These are phyloP conservation scores for Bombyx mori DNA, from an alignment of 1,140 invertebrate species.

Conservation along the genomic window ASM3026992v2 NC_085111.1:11826501-11827000, in stretches of 20 bases:
- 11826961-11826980: background rate
- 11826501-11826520: no score
- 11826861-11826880: slow-evolving; percentile 46
- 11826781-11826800: slow-evolving; percentile 27
- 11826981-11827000: background rate
- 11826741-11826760: background rate
- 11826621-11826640: no score
- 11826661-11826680: no score
- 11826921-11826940: background rate
- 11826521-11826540: no score
- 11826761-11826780: slow-evolving; percentile 1
- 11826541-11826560: no score
- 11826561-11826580: no score
- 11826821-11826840: slow-evolving; percentile 33
- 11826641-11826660: no score
- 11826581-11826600: no score
- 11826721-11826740: no score
- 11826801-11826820: slow-evolving; percentile 31
- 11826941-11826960: background rate
- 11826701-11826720: no score
- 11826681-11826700: no score
- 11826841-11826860: slow-evolving; percentile 24
- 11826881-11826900: slow-evolving; percentile 26
- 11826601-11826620: no score
- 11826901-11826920: slow-evolving; percentile 11